These are phyloP conservation scores for Hypotaenidia okinawae DNA, from an alignment of 2,797 vertebrate genomes.

Conservation along the genomic window DNA sequence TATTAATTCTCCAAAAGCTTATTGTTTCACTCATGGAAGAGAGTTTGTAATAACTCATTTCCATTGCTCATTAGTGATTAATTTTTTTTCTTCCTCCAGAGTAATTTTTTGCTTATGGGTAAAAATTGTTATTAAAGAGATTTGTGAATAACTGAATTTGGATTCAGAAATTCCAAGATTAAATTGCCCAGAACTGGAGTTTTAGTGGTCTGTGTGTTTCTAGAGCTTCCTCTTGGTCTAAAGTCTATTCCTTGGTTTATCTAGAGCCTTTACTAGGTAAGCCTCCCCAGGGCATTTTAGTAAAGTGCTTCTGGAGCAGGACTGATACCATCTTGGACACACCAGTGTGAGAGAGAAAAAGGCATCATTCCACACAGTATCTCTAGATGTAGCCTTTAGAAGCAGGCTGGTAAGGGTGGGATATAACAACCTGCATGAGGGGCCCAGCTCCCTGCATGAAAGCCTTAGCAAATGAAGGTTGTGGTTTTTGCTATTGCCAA, in stretches of 20 bases:
- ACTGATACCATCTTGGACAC: background rate
- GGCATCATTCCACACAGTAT: background rate
- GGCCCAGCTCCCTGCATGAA: background rate
- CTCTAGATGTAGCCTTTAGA: background rate
- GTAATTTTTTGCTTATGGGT: background rate
- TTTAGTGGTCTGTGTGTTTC: background rate
- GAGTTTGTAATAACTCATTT: background rate
- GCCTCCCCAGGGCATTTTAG: background rate
- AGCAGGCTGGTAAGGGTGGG: background rate
- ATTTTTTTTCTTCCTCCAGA: background rate
- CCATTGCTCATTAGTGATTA: background rate
- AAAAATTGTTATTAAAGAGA: background rate
- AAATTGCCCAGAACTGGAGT: background rate
- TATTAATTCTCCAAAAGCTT: background rate
- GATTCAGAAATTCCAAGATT: too few species aligned
- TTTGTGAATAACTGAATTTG: background rate
- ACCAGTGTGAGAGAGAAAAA: background rate
- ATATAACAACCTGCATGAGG: background rate
- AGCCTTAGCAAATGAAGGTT: background rate
- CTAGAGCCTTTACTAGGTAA: background rate
- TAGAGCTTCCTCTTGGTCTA: background rate
- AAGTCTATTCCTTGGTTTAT: background rate
- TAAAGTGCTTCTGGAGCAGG: background rate
- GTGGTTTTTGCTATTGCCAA: background rate
- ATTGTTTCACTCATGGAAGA: background rate